Base-by-base conservation (phyloP, 2,797 vertebrate species). In the Acropternis orthonyx region DNA sequence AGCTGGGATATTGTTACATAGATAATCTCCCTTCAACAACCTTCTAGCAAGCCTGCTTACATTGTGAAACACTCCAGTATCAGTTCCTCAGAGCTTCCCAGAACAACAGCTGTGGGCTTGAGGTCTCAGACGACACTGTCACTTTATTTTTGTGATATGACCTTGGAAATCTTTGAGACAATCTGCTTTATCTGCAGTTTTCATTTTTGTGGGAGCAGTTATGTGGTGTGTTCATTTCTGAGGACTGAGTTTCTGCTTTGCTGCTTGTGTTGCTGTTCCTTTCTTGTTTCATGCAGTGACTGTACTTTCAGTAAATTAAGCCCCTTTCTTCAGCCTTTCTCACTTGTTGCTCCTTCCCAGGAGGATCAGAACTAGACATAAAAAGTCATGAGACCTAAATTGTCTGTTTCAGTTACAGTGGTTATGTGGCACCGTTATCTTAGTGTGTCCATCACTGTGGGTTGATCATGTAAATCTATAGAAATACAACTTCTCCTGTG, bases 51-150 rank as follows among this genome's bases (percentile, higher is more conserved):
- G 30, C 14, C 14, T 49, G 37, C 68, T 87, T 89, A 32, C 56
- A 26, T 11, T 88, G 19, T 91, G 66, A 87, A 27, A 84, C 86
- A 59, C 43, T 68, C 39, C 32, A 67, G 74, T 95, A 74, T 95
- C 90, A 39, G 55, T 94, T 95, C 86, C 95, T 94, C 74, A 34
- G 49, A 79, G 74, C 59, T 90, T 90, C 87, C 71, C 77, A 87
- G 71, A 91, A 72, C 41, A 41, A 37, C 14, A 2, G 8, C 14
- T 75, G 80, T 69, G 61, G 56, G 46, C 41, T 93, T 84, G 54
- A 73, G 37, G 52, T 44, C 67, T 82, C 67, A 39, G 32, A 61
- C 80, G 55, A 8, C 15, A 12, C 21, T 43, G 15, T 77, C 39
- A 21, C 48, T 78, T 89, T 51, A 12, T 76, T 89, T 89, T 74